A percentile compares a stretch with the other conserved stretches of the same genome.
Conservation (phyloP, 2,797 vertebrate genomes). For the Tarsius wallacei region DNA sequence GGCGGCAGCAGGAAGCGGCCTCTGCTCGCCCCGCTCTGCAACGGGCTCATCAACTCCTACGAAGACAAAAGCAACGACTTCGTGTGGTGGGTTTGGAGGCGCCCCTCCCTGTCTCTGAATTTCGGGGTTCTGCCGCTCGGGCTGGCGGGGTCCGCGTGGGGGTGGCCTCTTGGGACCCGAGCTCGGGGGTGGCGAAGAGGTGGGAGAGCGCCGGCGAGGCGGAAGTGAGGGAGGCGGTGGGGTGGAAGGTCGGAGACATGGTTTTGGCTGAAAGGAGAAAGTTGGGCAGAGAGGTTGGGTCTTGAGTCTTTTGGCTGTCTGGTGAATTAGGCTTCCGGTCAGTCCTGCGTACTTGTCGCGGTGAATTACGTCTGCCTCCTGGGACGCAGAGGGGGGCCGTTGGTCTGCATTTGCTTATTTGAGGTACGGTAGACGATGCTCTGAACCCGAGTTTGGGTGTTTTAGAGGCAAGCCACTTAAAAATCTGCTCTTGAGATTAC, state of each 20-base stretch:
- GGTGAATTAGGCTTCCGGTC: background rate
- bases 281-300: background rate
- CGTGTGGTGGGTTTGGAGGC: conserved; percentile 94
- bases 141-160: background rate
- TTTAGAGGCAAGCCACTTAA: background rate
- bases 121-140: background rate
- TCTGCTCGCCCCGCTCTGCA: conserved; percentile 95
- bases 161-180: background rate
- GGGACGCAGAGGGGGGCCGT: background rate
- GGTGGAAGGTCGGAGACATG: background rate
- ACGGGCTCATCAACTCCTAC: conserved; percentile 98
- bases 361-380: background rate
- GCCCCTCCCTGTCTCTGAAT: background rate
- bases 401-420: background rate
- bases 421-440: background rate
- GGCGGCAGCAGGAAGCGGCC: conserved; percentile 94
- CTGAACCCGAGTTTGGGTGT: background rate
- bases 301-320: background rate
- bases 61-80: conserved; percentile 99
- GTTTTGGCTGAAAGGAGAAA: background rate
- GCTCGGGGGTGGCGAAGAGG: background rate
- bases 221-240: background rate
- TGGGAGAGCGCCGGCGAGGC: background rate
- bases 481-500: background rate
- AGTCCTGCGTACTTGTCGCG: background rate